Evolutionary conservation across 2,888 invertebrate genomes (phyloP).

Genomic region (Podotricha telesiphe): DNA sequence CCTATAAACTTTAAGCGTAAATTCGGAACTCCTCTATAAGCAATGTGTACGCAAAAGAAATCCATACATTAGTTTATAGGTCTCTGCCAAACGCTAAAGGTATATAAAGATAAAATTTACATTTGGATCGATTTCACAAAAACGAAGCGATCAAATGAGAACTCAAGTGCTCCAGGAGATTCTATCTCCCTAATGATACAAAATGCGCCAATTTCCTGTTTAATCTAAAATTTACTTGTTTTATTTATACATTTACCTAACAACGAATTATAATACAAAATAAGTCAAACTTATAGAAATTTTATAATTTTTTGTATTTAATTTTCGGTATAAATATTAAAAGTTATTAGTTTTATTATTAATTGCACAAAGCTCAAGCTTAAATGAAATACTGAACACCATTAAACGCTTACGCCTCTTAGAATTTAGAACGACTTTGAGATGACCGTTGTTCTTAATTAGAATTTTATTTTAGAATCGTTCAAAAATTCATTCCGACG

Average conservation of each 20-base stretch:
- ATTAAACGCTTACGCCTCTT: constrained; percentile 25
- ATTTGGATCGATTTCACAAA: background rate
- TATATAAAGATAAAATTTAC: background rate
- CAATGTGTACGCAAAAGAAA: too few species aligned
- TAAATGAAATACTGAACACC: constrained; percentile 20
- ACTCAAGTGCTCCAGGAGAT: background rate
- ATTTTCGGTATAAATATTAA: background rate
- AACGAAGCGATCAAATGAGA: background rate
- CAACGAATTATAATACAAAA: too few species aligned
- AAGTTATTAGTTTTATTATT: background rate
- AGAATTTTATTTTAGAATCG: constrained; percentile 22
- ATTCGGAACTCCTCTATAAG: too few species aligned
- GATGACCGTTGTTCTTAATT: constrained; percentile 24
- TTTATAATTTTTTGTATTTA: too few species aligned
- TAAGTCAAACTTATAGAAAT: too few species aligned
- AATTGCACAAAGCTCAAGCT: constrained; percentile 11
- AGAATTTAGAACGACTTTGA: constrained; percentile 27
- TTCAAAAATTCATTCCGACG: background rate
- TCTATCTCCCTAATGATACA: background rate
- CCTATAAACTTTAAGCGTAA: too few species aligned
- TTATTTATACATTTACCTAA: background rate
- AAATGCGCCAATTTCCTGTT: background rate
- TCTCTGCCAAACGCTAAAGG: background rate
- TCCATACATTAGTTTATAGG: too few species aligned
- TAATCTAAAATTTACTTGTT: background rate